Conservation (phyloP, 2,888 invertebrate species). For the Psylliodes chrysocephalus region DNA sequence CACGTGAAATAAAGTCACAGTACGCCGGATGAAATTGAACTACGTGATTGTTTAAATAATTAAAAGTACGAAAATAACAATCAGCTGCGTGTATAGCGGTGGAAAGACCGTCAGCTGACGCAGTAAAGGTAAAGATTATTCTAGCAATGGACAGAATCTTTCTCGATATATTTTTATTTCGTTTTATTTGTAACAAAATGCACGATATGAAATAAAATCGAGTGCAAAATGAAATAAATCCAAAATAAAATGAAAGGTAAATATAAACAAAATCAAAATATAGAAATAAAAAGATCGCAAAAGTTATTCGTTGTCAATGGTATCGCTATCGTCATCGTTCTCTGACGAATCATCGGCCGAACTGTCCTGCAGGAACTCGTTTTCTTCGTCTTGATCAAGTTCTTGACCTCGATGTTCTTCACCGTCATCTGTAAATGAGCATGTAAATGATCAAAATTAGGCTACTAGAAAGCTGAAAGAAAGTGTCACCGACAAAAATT, state of each 20-base stretch:
- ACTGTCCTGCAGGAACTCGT: slow-evolving; percentile 10
- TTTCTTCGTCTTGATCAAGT: slow-evolving; percentile 6
- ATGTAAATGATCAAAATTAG: slow-evolving; percentile 13
- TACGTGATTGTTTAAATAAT: neutral
- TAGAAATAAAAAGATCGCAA: slow-evolving; percentile 1
- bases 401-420: slow-evolving; percentile 1
- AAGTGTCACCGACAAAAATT: slow-evolving; percentile 12
- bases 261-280: slow-evolving; percentile 3
- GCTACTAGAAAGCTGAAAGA: slow-evolving; percentile 11
- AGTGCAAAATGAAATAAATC: slow-evolving; percentile 5
- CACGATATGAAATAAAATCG: slow-evolving; percentile 8
- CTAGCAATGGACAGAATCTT: neutral
- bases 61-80: neutral
- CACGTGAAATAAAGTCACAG: neutral
- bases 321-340: slow-evolving; percentile 14
- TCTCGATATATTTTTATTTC: neutral
- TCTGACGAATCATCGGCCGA: slow-evolving; percentile 11
- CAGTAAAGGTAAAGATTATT: neutral
- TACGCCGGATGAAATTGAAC: neutral
- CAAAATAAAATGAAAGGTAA: neutral
- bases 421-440: slow-evolving; percentile 11
- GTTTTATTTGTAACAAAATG: slow-evolving; percentile 4
- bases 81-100: neutral
- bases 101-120: slow-evolving; percentile 2
- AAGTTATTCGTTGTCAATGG: slow-evolving; percentile 6